Percentiles rank a stretch among this genome's conserved stretches.
Evolutionary conservation across 2,888 invertebrate genomes (phyloP).

Genomic region (Perdita meconis): DNA sequence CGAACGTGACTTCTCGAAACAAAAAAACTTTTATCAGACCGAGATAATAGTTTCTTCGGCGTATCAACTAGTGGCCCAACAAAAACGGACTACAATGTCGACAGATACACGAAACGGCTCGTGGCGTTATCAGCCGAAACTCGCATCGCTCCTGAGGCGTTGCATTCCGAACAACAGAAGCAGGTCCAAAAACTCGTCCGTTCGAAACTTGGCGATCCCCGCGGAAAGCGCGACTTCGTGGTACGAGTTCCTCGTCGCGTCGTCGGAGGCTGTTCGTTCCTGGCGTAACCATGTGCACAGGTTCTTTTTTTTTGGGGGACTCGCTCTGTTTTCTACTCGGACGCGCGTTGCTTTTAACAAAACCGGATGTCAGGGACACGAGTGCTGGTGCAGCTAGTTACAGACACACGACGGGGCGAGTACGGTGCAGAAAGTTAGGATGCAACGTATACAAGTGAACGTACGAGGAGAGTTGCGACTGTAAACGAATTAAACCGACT

Average conservation of each 20-base stretch:
- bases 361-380: conserved; percentile 21
- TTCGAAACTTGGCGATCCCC: not conserved
- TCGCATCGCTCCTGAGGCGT: no score
- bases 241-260: conserved; percentile 21
- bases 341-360: conserved; percentile 12
- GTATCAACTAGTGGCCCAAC: no score
- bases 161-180: no score
- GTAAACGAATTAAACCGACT: conserved; percentile 38
- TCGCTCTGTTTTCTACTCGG: conserved; percentile 10
- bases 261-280: not conserved
- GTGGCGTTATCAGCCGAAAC: no score
- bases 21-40: no score
- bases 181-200: no score
- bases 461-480: conserved; percentile 32
- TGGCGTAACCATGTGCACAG: conserved; percentile 14
- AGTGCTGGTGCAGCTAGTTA: conserved; percentile 48
- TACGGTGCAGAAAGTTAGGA: conserved; percentile 56
- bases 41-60: no score
- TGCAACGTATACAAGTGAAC: conserved; percentile 35
- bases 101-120: no score
- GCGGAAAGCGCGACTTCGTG: conserved; percentile 12
- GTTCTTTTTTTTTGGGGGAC: conserved; percentile 3
- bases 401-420: conserved; percentile 46
- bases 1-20: no score
- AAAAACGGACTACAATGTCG: no score